These are phyloP conservation scores for Glossophaga mutica DNA, from an alignment of 2,797 vertebrate genomes.

Conservation along the genomic window DNA sequence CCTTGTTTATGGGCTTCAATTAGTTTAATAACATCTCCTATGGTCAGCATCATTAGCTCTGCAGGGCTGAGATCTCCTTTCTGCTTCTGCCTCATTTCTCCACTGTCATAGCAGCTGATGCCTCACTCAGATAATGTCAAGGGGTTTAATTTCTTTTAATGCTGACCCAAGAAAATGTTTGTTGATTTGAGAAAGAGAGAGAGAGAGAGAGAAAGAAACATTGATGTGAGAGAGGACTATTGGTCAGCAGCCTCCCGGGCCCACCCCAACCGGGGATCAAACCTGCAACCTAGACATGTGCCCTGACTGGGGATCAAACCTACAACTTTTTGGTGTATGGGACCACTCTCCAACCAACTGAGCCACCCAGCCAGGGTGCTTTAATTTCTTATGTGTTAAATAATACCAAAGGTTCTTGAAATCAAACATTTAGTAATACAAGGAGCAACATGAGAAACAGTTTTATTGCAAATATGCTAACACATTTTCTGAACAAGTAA, in stretches of 20 bases:
- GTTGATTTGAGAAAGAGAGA: not conserved
- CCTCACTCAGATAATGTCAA: not conserved
- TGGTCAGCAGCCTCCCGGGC: not conserved
- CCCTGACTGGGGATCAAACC: too few relatives aligned
- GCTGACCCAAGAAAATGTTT: not conserved
- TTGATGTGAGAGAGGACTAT: not conserved
- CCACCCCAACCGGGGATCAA: too few relatives aligned
- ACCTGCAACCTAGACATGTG: too few relatives aligned
- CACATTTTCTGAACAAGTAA: slow-evolving; percentile 51
- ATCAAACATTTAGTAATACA: slow-evolving; percentile 4
- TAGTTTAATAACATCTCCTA: slow-evolving; percentile 92
- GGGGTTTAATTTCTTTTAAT: not conserved
- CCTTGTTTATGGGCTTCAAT: slow-evolving; percentile 93
- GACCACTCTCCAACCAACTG: not conserved
- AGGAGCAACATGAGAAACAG: slow-evolving; percentile 36
- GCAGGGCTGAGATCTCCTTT: slow-evolving; percentile 90
- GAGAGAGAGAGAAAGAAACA: not conserved
- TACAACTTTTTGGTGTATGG: not conserved
- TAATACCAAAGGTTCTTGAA: not conserved
- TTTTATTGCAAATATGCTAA: slow-evolving; percentile 67
- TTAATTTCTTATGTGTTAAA: not conserved
- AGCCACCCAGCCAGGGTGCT: not conserved
- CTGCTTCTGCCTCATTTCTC: not conserved
- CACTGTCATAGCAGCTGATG: not conserved
- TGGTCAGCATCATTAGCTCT: slow-evolving; percentile 96